These are phyloP conservation scores for Pasiphila rectangulata DNA, from an alignment of 2,888 invertebrate genomes.

Conservation along the genomic window DNA sequence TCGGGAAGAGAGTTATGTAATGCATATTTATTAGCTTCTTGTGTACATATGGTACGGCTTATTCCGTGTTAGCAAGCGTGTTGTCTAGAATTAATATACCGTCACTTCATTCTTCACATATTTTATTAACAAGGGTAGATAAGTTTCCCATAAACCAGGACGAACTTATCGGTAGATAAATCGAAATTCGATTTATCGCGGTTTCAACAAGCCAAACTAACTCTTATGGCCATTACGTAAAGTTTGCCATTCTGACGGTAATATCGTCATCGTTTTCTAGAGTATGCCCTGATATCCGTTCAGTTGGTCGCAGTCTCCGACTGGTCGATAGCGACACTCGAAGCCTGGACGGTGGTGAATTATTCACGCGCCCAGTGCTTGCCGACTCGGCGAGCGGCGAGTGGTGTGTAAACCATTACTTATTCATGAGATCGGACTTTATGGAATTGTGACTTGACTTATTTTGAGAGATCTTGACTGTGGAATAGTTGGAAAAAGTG, in stretches of 20 bases:
- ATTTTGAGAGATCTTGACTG: too few species aligned
- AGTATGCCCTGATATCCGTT: neutral
- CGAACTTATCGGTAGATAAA: too few species aligned
- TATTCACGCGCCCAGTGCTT: slow-evolving; percentile 29
- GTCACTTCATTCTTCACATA: too few species aligned
- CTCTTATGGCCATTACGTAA: too few species aligned
- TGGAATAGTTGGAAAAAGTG: too few species aligned
- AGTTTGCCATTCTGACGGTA: neutral
- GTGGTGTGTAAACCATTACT: slow-evolving; percentile 28
- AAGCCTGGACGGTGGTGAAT: slow-evolving; percentile 22
- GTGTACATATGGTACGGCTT: slow-evolving; percentile 3
- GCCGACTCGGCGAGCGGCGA: slow-evolving; percentile 12
- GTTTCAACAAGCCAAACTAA: too few species aligned
- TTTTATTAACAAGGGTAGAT: too few species aligned
- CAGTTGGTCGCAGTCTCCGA: neutral
- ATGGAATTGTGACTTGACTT: slow-evolving; percentile 5
- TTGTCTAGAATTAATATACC: too few species aligned
- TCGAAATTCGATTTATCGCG: too few species aligned
- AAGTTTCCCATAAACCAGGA: too few species aligned
- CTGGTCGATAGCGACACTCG: slow-evolving; percentile 11
- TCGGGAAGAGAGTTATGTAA: slow-evolving; percentile 5
- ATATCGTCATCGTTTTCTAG: neutral
- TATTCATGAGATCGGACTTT: slow-evolving; percentile 28
- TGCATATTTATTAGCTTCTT: slow-evolving; percentile 14
- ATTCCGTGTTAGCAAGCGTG: too few species aligned